Base-by-base conservation (phyloP, 2,113 vertebrate species). In the Phylloscopus whistleri region DNA sequence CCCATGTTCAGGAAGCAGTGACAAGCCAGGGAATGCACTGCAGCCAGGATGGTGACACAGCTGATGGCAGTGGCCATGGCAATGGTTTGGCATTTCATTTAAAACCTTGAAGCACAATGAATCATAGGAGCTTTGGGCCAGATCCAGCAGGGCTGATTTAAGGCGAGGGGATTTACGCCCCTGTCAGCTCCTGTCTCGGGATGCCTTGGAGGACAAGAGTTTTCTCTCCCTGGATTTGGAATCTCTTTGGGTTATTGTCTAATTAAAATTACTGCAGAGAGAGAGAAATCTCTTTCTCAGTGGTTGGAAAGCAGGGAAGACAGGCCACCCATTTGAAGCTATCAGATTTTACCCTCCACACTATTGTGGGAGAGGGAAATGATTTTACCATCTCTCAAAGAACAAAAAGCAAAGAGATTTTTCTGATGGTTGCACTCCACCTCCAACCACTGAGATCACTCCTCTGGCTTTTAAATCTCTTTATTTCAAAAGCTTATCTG, bases 121-220 rank as follows among this genome's bases (percentile, higher is more conserved):
- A 87, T 94, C 55, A 44, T 22, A 31, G 55, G 59, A 86, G 22
- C 39, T 92, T 41, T 90, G 78, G 67, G 84, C 64, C 39, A 67
- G 74, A 20, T 37, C 73, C 94, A 95, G 67, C 43, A 39, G 49
- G 60, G 55, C 48, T 88, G 87, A 93, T 92, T 94, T 87, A 91
- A 70, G 84, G 87, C 1, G 1, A 22, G 76, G 33, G 60, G 75
- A 95, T 95, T 95, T 95, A 95, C 51, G 28, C 8, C 87, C 33
- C 30, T 30, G 0, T 84, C 93, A 89, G 64, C 72, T 56, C 59
- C 70, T 63, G 68, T 67, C 82, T 93, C 24, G 2, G n/a, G 39
- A 6, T 74, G 85, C 53, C 90, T 96, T 88, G 68, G 59, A 95
- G 88, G 79, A 83, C 59, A 90, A 43, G 49, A 90, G 35, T 62